Conservation (phyloP, 2,888 invertebrate genomes). For the Nephrotoma appendiculata region DNA sequence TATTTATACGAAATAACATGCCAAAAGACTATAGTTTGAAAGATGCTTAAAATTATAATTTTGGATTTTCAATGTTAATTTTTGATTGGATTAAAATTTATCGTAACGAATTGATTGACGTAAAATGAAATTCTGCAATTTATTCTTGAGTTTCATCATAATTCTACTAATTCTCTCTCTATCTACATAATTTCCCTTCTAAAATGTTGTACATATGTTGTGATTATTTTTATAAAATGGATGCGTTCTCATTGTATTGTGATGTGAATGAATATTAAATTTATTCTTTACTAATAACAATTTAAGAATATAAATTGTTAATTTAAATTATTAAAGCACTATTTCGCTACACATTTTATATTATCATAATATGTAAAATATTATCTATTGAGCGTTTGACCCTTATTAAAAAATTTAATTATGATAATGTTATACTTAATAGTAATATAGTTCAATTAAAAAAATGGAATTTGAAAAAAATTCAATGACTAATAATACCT, state of each 20-base stretch:
- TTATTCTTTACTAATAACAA: neutral
- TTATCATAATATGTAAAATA: neutral
- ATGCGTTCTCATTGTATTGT: neutral
- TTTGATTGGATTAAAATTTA: neutral
- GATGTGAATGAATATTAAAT: neutral
- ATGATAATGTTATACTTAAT: neutral
- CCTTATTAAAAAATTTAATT: neutral
- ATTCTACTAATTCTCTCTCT: neutral
- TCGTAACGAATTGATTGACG: neutral
- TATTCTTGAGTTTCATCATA: neutral
- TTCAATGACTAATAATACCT: neutral
- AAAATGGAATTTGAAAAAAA: neutral
- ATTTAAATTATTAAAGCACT: neutral
- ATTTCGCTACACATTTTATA: neutral
- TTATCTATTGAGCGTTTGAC: neutral
- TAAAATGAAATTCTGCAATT: neutral
- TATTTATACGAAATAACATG: neutral
- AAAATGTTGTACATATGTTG: neutral
- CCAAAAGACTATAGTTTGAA: neutral
- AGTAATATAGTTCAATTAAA: neutral
- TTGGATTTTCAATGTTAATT: neutral
- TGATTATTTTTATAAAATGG: neutral
- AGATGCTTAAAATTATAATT: neutral
- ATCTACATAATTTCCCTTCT: neutral
- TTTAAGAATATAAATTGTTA: neutral